These are phyloP conservation scores for Carcinoscorpius rotundicauda DNA, from an alignment of 1,140 invertebrate genomes.

Conservation along the genomic window DNA sequence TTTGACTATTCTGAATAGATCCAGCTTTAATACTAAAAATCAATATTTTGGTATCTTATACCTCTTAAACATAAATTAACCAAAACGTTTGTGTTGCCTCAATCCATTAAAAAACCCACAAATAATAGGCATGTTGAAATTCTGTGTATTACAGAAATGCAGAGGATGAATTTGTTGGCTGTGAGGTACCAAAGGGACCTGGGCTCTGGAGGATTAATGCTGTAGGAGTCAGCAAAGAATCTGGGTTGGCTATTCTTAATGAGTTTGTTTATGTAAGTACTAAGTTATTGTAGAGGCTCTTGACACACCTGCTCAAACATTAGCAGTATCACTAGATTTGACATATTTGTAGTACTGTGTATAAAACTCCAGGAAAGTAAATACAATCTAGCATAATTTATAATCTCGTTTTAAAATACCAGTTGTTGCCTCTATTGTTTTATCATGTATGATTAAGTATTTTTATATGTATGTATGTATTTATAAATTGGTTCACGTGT, in stretches of 20 bases:
- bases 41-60: too few species aligned
- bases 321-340: neutral
- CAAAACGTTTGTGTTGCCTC: neutral
- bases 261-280: conserved; percentile 30
- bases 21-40: too few species aligned
- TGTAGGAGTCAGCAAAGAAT: conserved; percentile 35
- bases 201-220: conserved; percentile 37
- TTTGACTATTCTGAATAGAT: too few species aligned
- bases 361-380: too few species aligned
- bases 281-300: too few species aligned
- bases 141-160: neutral
- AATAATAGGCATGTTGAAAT: neutral
- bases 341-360: too few species aligned
- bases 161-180: neutral
- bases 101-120: neutral
- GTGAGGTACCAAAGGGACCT: conserved; percentile 26
- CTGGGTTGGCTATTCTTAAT: conserved; percentile 34
- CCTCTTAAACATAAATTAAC: too few species aligned
- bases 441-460: neutral
- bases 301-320: neutral
- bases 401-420: too few species aligned
- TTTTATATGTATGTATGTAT: neutral
- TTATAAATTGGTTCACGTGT: neutral
- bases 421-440: too few species aligned
- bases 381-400: too few species aligned